Percentiles rank a stretch among this genome's conserved stretches.
phyloP scores from a whole-genome alignment of 2,888 invertebrate species.

The Dusona sp. region DNA sequence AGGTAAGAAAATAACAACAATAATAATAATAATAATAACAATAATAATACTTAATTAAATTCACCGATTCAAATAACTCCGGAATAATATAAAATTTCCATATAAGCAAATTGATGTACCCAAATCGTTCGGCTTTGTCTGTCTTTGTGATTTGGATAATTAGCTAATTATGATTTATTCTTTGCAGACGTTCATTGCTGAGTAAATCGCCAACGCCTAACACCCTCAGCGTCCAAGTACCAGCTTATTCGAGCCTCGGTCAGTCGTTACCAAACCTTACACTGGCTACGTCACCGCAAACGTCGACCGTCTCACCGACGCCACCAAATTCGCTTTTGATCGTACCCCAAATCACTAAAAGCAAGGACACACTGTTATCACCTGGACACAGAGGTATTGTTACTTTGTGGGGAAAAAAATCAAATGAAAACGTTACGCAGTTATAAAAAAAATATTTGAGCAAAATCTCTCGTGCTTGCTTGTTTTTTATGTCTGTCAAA shows the following conservation, averaged over 20 bases:
- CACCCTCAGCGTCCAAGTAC: slow-evolving; percentile 91
- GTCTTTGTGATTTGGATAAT: background rate
- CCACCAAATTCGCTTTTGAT: slow-evolving; percentile 84
- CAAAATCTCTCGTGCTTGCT: background rate
- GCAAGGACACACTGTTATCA: slow-evolving; percentile 83
- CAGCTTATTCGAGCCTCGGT: slow-evolving; percentile 88
- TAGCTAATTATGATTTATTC: slow-evolving; percentile 23
- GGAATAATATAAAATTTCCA: background rate
- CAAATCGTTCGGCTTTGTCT: background rate
- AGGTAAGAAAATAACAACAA: too few species aligned
- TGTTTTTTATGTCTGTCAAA: background rate
- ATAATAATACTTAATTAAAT: background rate
- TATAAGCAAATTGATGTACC: background rate
- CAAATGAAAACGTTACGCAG: background rate
- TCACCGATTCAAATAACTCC: background rate
- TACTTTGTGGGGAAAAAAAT: slow-evolving; percentile 46
- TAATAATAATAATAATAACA: too few species aligned
- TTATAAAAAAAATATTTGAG: background rate
- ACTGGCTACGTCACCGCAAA: slow-evolving; percentile 83
- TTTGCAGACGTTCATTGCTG: slow-evolving; percentile 82
- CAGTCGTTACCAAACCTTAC: slow-evolving; percentile 93
- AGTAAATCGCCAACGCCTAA: slow-evolving; percentile 88
- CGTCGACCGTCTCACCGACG: slow-evolving; percentile 83
- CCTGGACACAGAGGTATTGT: slow-evolving; percentile 83
- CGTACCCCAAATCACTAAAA: slow-evolving; percentile 84